phyloP scores from a whole-genome alignment of 2,113 vertebrate genomes.

The Salvator merianae region DNA sequence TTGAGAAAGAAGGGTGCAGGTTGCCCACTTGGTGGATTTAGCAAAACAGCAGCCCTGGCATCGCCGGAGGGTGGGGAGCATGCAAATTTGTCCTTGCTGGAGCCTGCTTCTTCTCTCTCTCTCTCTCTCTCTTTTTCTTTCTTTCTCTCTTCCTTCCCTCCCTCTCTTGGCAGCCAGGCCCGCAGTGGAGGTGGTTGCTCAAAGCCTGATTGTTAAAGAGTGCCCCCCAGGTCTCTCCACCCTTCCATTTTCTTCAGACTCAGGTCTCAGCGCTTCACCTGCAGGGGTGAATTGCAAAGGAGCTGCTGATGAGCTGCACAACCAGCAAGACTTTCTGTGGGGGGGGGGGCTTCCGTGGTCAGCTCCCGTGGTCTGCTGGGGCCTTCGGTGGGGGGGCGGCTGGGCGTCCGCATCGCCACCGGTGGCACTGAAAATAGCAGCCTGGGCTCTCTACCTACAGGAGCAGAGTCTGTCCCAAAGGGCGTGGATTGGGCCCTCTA shows the following conservation, averaged over 20 bases:
- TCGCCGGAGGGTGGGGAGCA: neutral
- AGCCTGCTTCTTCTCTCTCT: slow-evolving; percentile 1
- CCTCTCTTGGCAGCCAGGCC: neutral
- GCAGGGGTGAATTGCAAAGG: neutral
- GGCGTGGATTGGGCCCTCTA: neutral
- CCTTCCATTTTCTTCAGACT: neutral
- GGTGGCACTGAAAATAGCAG: no score
- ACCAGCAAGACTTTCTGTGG: neutral
- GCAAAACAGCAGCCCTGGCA: neutral
- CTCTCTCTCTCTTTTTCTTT: neutral
- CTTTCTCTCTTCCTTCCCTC: neutral
- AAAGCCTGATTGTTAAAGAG: neutral
- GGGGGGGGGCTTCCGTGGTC: no score
- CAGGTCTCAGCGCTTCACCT: neutral
- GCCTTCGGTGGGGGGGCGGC: no score
- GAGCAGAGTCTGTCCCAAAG: no score
- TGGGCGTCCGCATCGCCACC: no score
- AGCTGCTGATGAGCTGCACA: neutral
- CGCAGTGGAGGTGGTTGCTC: neutral
- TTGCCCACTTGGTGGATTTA: slow-evolving; percentile 10
- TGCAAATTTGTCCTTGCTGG: slow-evolving; percentile 14
- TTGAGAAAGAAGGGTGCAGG: neutral
- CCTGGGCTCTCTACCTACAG: no score
- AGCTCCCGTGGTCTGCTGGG: no score
- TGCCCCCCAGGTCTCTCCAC: neutral